Evolutionary conservation across 2,113 vertebrate genomes (phyloP).

Genomic region (Capreolus pygargus): DNA sequence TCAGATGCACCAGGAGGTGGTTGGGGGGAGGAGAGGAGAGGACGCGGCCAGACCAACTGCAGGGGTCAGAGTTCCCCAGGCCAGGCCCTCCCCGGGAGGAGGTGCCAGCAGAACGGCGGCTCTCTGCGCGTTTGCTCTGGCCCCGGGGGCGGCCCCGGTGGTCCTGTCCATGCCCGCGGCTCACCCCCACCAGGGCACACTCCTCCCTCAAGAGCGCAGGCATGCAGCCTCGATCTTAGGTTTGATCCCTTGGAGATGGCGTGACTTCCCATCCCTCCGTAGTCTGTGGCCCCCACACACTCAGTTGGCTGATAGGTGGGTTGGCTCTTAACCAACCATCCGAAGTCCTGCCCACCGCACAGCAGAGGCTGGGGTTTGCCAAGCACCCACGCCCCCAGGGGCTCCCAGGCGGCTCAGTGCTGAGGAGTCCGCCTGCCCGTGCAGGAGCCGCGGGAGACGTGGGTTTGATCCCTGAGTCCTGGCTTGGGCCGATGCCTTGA

Average conservation of each 20-base stretch:
- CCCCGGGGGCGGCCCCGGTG: background rate
- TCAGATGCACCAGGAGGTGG: conserved; percentile 27
- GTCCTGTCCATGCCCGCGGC: rapidly evolving
- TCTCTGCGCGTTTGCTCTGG: background rate
- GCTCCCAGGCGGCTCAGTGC: background rate
- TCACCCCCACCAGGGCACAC: rapidly evolving
- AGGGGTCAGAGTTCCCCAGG: background rate
- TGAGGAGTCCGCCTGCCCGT: background rate
- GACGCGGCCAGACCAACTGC: background rate
- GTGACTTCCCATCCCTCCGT: background rate
- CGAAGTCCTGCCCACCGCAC: rapidly evolving
- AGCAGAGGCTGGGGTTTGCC: background rate
- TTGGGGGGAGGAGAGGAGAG: background rate
- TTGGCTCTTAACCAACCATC: background rate
- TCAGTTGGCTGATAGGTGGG: background rate
- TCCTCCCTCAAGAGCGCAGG: rapidly evolving
- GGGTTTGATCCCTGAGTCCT: background rate
- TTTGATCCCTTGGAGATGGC: background rate
- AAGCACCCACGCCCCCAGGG: background rate
- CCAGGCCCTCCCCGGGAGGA: background rate
- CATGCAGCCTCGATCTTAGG: no score
- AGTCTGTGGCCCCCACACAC: background rate
- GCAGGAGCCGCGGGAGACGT: background rate
- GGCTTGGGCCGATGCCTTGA: background rate
- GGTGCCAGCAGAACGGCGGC: background rate